Conservation (phyloP, 2,113 vertebrate species). For the Xenopus laevis region DNA sequence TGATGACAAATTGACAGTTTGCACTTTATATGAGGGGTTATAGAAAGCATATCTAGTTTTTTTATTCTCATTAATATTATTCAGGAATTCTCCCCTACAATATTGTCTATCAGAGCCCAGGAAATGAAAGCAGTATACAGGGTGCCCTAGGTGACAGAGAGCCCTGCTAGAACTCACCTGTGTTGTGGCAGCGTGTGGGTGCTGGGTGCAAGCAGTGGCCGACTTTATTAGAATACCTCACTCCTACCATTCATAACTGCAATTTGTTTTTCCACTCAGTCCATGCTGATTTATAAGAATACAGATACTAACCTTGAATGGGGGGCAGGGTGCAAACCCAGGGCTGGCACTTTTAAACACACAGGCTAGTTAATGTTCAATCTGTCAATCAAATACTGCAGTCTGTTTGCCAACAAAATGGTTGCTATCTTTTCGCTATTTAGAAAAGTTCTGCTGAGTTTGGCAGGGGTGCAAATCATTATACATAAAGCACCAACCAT, state of each 20-base stretch:
- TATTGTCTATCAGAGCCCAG: too few species aligned
- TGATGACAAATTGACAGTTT: too few species aligned
- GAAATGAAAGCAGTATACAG: too few species aligned
- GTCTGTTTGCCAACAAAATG: not conserved
- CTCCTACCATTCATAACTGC: not conserved
- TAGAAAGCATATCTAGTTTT: too few species aligned
- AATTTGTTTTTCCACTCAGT: conserved; percentile 32
- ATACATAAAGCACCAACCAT: too few species aligned
- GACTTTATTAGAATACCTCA: too few species aligned
- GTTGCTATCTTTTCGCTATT: not conserved
- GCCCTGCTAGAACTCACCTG: not conserved
- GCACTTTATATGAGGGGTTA: too few species aligned
- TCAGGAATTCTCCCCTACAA: too few species aligned
- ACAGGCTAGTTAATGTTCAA: conserved; percentile 33
- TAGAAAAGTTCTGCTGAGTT: too few species aligned
- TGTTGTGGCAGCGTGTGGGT: not conserved
- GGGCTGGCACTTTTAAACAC: not conserved
- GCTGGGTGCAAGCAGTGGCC: too few species aligned
- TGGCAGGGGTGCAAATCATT: too few species aligned
- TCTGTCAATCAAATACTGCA: conserved; percentile 4
- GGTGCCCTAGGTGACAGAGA: not conserved
- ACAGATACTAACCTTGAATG: conserved; percentile 25
- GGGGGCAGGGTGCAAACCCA: conserved; percentile 7
- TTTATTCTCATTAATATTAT: too few species aligned
- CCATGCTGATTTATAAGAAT: conserved; percentile 3